These are phyloP conservation scores for Sandelia bainsii DNA, from an alignment of 2,797 vertebrate genomes.

Conservation along the genomic window DNA sequence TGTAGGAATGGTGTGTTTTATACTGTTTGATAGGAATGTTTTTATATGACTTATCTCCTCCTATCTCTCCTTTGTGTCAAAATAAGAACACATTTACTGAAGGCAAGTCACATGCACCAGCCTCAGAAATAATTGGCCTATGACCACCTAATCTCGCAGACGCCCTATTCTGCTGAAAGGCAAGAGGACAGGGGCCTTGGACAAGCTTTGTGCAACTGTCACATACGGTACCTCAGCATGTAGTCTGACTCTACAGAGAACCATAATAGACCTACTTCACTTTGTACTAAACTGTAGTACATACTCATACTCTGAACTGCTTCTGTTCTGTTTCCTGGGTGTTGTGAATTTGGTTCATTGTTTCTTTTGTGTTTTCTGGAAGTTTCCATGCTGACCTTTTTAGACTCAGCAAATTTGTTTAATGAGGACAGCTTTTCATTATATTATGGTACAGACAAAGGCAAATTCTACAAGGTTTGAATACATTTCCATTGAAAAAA, in stretches of 20 bases:
- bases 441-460: neutral
- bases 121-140: too few relatives aligned
- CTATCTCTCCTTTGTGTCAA: neutral
- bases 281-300: neutral
- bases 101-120: neutral
- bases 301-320: neutral
- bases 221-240: neutral
- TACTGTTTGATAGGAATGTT: neutral
- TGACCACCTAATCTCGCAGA: neutral
- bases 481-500: neutral
- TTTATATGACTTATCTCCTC: neutral
- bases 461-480: neutral
- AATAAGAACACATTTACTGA: neutral
- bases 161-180: too few relatives aligned
- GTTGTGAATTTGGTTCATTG: neutral
- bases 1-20: too few relatives aligned
- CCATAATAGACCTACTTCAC: neutral
- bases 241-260: neutral
- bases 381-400: constrained; percentile 9
- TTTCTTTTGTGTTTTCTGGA: neutral
- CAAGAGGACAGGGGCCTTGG: neutral
- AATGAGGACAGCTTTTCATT: constrained; percentile 26
- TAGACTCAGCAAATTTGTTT: constrained; percentile 15
- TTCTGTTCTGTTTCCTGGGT: neutral
- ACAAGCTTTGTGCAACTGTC: constrained; percentile 2